Percentiles rank a stretch among this genome's conserved stretches.
These are phyloP conservation scores for Trachelus stipa DNA, from an alignment of 2,888 invertebrate genomes.

Conservation along the genomic window DNA sequence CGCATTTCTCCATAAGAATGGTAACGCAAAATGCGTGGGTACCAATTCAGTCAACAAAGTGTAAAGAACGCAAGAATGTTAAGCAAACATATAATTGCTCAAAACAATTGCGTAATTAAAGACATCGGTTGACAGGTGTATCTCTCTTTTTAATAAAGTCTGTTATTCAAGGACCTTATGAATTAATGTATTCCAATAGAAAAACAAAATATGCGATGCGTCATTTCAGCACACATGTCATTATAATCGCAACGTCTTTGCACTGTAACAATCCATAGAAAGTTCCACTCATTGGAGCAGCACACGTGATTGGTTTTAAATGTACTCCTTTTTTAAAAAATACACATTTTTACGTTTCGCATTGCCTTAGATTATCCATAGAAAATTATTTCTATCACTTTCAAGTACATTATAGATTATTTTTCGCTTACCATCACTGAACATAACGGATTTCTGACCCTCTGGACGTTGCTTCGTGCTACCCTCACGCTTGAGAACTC, in stretches of 20 bases:
- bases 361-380: not conserved
- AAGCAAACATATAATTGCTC: not conserved
- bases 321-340: not conserved
- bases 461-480: constrained; percentile 64
- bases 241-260: not conserved
- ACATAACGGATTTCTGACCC: constrained; percentile 83
- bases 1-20: not conserved
- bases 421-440: constrained; percentile 78
- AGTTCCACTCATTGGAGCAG: not conserved
- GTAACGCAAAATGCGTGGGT: not conserved
- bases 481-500: constrained; percentile 81
- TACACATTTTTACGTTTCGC: not conserved
- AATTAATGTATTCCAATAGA: not conserved
- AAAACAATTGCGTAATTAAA: not conserved
- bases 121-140: not conserved
- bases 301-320: not conserved
- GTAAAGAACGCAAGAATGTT: not conserved
- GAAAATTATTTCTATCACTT: not conserved
- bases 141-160: not conserved
- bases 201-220: not conserved
- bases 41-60: not conserved
- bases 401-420: not conserved
- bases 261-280: not conserved
- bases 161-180: not conserved
- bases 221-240: not conserved